A percentile compares a stretch with the other conserved stretches of the same genome.
Evolutionary conservation across 2,797 vertebrate species (phyloP).

Genomic region (Varecia variegata): DNA sequence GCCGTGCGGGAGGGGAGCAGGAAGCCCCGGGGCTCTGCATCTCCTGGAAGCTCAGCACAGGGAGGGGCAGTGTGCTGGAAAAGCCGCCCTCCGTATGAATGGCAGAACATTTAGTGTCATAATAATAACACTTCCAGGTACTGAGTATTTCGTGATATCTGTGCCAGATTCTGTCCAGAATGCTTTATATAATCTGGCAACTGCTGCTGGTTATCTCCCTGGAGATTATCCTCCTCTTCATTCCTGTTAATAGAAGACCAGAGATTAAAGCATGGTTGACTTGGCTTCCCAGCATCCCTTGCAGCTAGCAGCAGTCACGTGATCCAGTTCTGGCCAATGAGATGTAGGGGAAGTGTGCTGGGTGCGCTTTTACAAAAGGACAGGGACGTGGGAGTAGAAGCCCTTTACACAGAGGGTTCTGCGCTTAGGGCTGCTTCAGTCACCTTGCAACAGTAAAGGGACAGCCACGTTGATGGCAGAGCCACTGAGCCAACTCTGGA

Average conservation of each 20-base stretch:
- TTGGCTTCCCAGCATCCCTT: neutral
- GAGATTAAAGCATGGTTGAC: neutral
- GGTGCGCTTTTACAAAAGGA: neutral
- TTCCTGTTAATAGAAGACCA: neutral
- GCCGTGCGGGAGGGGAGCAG: neutral
- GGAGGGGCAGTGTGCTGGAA: neutral
- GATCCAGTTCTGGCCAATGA: neutral
- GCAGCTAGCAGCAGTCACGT: neutral
- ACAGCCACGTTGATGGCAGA: neutral
- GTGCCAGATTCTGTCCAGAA: neutral
- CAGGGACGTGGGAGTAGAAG: neutral
- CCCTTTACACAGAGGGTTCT: neutral
- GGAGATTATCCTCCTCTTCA: neutral
- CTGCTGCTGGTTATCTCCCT: neutral
- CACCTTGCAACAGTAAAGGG: neutral
- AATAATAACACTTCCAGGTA: neutral
- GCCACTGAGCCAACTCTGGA: neutral
- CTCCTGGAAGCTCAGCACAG: neutral
- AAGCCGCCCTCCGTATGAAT: neutral
- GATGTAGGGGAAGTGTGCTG: neutral
- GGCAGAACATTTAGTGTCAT: neutral
- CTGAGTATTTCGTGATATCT: neutral
- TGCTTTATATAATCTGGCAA: neutral
- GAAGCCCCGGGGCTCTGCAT: neutral
- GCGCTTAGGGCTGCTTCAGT: neutral